Evolutionary conservation across 2,113 vertebrate species (phyloP), one percentile per base, ranked within the genome.

Genomic region (Ammodytes dubius): DNA sequence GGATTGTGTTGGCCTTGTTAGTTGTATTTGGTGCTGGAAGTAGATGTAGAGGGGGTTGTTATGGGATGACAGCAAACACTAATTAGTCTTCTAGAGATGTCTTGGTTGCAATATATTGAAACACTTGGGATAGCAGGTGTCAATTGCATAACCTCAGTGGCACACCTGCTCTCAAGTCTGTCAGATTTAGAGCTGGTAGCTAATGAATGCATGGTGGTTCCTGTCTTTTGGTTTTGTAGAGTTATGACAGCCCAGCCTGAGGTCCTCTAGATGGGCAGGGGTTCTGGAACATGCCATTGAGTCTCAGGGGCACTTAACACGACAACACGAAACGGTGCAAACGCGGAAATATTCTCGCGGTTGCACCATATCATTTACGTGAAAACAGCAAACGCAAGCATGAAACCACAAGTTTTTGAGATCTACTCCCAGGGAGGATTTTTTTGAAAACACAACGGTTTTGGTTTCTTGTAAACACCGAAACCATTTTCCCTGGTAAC

Each of bases 111-210:
- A 40, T 81, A 79, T 71, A 79, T 78, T 73, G 46, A 81, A 81
- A 79, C 67, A 79, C 70, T 42, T 69, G 45, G 70, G 71, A 79
- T 70, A 68, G 52, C 69, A 73, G 79, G 73, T 76, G 74, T 80
- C 67, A 3, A 43, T 68, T 71, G 15, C 12, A 70, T 72, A 70
- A 72, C 49, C 64, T 76, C 42, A 86, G 56, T 58, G 53, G 15
- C 19, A 52, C 53, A 52, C 17, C 70, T 77, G 58, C 58, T 56
- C 53, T 69, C 56, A 77, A 15, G 7, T n/a, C 76, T 78, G 65
- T 81, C 66, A 61, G 14, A 60, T 72, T 77, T 47, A 47, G n/a
- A 64, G 37, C 15, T 37, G 14, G 40, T 49, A 52, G 54, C 17
- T 47, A 56, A 40, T 70, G 63, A 72, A 56, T 70, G 63, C 69